Conservation (phyloP, 2,113 vertebrate genomes). For the Rhineura floridana region DNA sequence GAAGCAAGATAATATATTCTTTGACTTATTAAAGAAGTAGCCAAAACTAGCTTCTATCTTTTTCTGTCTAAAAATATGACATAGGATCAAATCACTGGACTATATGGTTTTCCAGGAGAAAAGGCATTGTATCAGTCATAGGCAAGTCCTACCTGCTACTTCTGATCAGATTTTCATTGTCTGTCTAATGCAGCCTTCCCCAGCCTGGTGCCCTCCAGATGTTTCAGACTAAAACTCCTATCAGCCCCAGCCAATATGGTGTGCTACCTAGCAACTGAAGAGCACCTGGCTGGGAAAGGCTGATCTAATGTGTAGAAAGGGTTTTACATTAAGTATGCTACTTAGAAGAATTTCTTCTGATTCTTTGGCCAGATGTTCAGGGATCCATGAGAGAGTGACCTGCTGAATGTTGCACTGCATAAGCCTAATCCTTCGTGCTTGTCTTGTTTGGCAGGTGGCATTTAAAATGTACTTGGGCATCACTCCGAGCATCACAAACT, state of each 20-base stretch:
- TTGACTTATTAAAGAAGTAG: background rate
- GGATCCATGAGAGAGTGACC: background rate
- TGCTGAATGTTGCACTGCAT: background rate
- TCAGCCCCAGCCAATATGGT: no score
- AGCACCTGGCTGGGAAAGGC: background rate
- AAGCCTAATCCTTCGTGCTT: background rate
- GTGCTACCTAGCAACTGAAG: no score
- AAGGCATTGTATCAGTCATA: no score
- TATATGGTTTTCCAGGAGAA: background rate
- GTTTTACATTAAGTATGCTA: background rate
- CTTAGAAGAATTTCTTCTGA: background rate
- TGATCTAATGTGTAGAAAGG: background rate
- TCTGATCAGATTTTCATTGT: background rate
- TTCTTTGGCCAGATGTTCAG: background rate
- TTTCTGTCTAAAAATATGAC: background rate
- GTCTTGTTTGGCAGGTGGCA: constrained; percentile 81
- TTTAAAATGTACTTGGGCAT: constrained; percentile 99
- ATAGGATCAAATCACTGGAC: background rate
- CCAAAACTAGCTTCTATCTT: background rate
- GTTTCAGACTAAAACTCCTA: no score
- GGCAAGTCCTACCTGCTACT: accelerated
- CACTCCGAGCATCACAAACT: constrained; percentile 97
- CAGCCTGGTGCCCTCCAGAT: no score
- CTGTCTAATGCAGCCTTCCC: background rate
- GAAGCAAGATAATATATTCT: background rate